Evolutionary conservation across 1,140 invertebrate genomes (phyloP), one percentile per base, ranked within the genome.

Genomic region (Linepithema humile): DNA sequence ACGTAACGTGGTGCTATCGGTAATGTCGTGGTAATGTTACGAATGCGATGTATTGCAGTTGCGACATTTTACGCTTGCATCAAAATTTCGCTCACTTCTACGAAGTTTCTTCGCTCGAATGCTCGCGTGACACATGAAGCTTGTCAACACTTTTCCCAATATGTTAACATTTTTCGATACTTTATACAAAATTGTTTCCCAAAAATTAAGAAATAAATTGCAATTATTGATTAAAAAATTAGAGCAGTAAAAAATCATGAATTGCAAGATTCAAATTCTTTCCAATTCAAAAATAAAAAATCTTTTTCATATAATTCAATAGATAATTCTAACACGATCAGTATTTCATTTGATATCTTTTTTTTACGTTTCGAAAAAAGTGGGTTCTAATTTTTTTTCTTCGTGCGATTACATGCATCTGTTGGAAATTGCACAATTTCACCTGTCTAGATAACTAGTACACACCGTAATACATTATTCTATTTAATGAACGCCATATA

Each of bases 401-500:
- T 23, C 10, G 5, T 2, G 12, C 23, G 23, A 32, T 69, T 17
- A 26, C 26, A 26, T 32, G 35, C 20, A 23, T 29, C 12, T 32
- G 23, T 32, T 29, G 20, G 12, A 32, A 43, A 43, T 32, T 69
- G 35, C 17, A 40, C 48, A 80, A 70, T 70, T 57, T 55, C 23
- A 55, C 7, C 38, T 57, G 17, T 43, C n/a, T 17, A 17, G 12
- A 32, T 55, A 53, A 77, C 23, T 70, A 48, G 32, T 35, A 29
- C 15, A 65, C 12, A n/a, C 23, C 48, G 26, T 38, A 29, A 12
- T 6, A 15, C 43, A 15, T 57, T 70, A 70, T 57, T 69, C 64
- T 15, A 29, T 26, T 77, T 77, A 80, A 80, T 70, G 64, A 69
- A 40, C 26, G 60, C 65, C 74, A 15, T 55, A 38, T 80, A 80